These are phyloP conservation scores for Amitus sp. DNA, from an alignment of 2,888 invertebrate species.

Conservation along the genomic window DNA sequence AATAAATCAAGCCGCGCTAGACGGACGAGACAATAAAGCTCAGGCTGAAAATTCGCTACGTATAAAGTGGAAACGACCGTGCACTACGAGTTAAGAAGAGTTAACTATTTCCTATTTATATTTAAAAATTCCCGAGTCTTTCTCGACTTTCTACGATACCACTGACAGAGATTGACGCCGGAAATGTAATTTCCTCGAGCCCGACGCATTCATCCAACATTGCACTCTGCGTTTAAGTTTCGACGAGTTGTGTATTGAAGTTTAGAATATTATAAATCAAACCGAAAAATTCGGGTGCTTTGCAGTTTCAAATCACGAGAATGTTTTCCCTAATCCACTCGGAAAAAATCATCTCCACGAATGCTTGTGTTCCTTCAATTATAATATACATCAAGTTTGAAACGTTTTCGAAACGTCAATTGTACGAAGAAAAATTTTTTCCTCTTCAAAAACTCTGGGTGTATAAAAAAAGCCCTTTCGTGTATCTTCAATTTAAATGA, in stretches of 20 bases:
- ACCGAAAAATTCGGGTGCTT: not conserved
- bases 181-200: constrained; percentile 26
- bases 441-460: too few species aligned
- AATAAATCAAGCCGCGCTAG: not conserved
- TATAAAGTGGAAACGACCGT: not conserved
- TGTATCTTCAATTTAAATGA: too few species aligned
- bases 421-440: too few species aligned
- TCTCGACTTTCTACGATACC: constrained; percentile 3
- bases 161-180: constrained; percentile 26
- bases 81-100: not conserved
- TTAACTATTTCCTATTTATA: constrained; percentile 13
- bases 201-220: constrained; percentile 20
- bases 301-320: not conserved
- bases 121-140: constrained; percentile 18
- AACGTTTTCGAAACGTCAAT: too few species aligned
- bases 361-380: not conserved
- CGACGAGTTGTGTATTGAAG: constrained; percentile 12
- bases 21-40: not conserved
- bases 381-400: too few species aligned
- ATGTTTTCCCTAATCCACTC: not conserved
- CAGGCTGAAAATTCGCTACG: not conserved
- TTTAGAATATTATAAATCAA: constrained; percentile 9
- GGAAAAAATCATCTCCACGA: not conserved
- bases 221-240: constrained; percentile 17
- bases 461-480: too few species aligned